Evolutionary conservation across 2,888 invertebrate genomes (phyloP).

Genomic region (Limnephilus lunatus): DNA sequence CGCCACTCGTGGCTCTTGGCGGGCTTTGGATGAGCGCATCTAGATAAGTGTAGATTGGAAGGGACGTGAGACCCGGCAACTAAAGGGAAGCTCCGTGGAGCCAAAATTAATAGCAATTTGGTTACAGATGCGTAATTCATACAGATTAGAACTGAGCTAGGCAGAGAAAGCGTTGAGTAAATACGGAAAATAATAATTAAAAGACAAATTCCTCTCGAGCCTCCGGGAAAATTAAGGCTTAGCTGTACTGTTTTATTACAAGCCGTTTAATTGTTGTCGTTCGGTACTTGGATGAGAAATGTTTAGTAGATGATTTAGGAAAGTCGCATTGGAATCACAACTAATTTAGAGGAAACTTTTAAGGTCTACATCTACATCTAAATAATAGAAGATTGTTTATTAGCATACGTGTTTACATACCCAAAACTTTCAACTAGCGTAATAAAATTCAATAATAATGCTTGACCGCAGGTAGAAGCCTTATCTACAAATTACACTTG

Average conservation of each 20-base stretch:
- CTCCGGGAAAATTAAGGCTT: conserved; percentile 23
- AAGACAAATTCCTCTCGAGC: conserved; percentile 48
- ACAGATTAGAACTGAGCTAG: conserved; percentile 58
- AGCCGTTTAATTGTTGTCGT: conserved; percentile 14
- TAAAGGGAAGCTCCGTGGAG: conserved; percentile 54
- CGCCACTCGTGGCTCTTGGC: neutral
- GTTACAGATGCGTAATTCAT: conserved; percentile 59
- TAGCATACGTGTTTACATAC: neutral
- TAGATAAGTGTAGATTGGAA: neutral
- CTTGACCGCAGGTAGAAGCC: neutral
- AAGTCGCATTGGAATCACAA: neutral
- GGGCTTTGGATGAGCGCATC: neutral
- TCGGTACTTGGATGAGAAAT: neutral
- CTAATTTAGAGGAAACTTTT: neutral
- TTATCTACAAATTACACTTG: neutral
- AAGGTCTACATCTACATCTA: no score
- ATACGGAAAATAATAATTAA: conserved; percentile 50
- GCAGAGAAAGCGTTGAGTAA: conserved; percentile 24
- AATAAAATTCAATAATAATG: no score
- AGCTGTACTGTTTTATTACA: conserved; percentile 18
- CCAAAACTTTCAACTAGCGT: neutral
- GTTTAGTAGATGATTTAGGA: neutral
- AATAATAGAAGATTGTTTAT: neutral
- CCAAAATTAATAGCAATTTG: conserved; percentile 64
- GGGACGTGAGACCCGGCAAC: conserved; percentile 44